Percentiles rank a stretch among this genome's conserved stretches.
These are phyloP conservation scores for Montipora sp. DNA, from an alignment of 64 coral and sea anemone genomes.

Conservation along the genomic window DNA sequence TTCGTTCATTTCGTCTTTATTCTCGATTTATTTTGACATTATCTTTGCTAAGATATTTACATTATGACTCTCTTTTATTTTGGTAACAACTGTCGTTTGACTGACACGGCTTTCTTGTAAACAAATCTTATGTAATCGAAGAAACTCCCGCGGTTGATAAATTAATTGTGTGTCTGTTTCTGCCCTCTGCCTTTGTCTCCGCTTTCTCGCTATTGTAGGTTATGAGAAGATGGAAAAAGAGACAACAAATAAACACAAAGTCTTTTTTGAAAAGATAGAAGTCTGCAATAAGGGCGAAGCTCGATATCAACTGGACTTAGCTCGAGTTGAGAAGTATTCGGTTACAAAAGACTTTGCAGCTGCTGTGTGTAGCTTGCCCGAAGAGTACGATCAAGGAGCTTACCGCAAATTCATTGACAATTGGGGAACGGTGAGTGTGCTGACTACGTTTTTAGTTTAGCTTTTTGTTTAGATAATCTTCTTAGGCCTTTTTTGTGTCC, in stretches of 20 bases:
- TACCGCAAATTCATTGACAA: constrained; percentile 50
- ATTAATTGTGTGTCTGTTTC: background rate
- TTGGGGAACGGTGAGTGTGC: constrained; percentile 64
- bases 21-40: no score
- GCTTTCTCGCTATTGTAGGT: background rate
- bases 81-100: background rate
- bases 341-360: constrained; percentile 61
- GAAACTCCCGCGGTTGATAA: background rate
- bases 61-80: background rate
- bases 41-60: no score
- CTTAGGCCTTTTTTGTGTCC: background rate
- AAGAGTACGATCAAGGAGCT: background rate
- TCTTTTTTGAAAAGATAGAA: constrained; percentile 61
- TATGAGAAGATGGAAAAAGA: constrained; percentile 34
- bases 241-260: constrained; percentile 50
- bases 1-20: no score
- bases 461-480: background rate
- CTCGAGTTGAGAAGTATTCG: constrained; percentile 5
- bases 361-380: constrained; percentile 41
- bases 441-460: background rate
- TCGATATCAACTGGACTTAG: constrained; percentile 35
- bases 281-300: constrained; percentile 52
- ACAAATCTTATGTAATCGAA: no score
- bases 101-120: no score
- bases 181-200: background rate